Evolutionary conservation across 2,797 vertebrate genomes (phyloP).

Genomic region (Bothrops alternatus): DNA sequence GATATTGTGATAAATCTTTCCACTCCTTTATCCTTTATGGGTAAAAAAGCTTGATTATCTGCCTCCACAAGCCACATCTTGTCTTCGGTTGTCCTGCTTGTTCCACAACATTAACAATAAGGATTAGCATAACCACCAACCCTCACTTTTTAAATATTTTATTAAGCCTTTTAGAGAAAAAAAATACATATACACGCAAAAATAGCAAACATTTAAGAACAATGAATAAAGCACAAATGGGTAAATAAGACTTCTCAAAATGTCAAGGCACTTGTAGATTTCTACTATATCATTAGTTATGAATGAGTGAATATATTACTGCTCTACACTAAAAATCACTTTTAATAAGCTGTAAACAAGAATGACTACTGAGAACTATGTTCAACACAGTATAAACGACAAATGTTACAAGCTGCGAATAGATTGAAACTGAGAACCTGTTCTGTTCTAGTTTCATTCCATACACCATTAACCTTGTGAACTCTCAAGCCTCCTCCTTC

Average conservation of each 20-base stretch:
- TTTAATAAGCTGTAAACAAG: not conserved
- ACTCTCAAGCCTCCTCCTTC: no score
- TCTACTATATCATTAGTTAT: not conserved
- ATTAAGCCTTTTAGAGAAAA: not conserved
- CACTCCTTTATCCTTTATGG: slow-evolving; percentile 60
- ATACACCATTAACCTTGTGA: no score
- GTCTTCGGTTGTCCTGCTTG: slow-evolving; percentile 58
- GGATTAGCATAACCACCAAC: slow-evolving; percentile 64
- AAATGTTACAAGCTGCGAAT: not conserved
- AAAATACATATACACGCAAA: not conserved
- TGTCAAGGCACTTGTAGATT: not conserved
- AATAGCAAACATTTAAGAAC: not conserved
- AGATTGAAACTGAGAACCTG: not conserved
- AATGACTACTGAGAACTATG: not conserved
- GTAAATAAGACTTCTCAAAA: not conserved
- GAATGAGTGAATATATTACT: not conserved
- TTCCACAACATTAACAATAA: slow-evolving; percentile 71
- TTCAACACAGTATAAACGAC: not conserved
- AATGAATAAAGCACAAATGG: not conserved
- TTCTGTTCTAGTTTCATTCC: not conserved
- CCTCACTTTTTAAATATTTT: slow-evolving; percentile 47
- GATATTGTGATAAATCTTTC: slow-evolving; percentile 66
- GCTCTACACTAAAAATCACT: not conserved
- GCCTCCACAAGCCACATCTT: slow-evolving; percentile 71
- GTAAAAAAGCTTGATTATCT: slow-evolving; percentile 71